These are phyloP conservation scores for Prunella strophiata DNA, from an alignment of 2,797 vertebrate genomes.

Conservation along the genomic window DNA sequence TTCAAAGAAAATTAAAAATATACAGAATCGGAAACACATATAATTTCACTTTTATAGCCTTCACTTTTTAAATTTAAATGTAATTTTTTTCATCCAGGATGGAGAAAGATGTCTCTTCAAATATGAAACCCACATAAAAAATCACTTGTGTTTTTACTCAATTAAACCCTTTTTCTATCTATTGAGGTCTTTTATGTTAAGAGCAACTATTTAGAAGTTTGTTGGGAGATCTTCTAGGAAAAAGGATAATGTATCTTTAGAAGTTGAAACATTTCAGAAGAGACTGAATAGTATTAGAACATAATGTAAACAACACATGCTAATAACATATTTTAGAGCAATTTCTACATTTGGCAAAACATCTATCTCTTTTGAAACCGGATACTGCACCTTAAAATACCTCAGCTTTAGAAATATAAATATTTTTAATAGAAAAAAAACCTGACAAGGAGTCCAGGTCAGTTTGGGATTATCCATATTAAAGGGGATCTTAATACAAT, in stretches of 20 bases:
- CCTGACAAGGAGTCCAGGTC: conserved; percentile 76
- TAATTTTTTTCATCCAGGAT: background rate
- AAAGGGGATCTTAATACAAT: conserved; percentile 78
- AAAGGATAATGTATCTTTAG: conserved; percentile 80
- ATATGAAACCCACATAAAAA: background rate
- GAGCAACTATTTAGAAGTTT: conserved; percentile 58
- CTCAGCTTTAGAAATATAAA: conserved; percentile 81
- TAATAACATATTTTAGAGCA: conserved; percentile 74
- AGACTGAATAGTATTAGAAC: conserved; percentile 69
- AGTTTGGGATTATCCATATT: conserved; percentile 80
- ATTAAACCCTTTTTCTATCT: background rate
- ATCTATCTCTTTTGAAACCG: conserved; percentile 74
- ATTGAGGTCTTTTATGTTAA: conserved; percentile 41
- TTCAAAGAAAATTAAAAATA: conserved; percentile 62
- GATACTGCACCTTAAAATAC: conserved; percentile 80
- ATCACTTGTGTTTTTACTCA: background rate
- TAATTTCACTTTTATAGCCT: conserved; percentile 51
- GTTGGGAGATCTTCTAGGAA: conserved; percentile 64
- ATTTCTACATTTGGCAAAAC: conserved; percentile 80
- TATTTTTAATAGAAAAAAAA: conserved; percentile 80
- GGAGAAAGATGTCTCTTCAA: background rate
- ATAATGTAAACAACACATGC: conserved; percentile 78
- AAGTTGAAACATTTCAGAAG: conserved; percentile 69
- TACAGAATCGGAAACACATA: conserved; percentile 48
- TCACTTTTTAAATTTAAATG: conserved; percentile 5